phyloP scores from a whole-genome alignment of 2,113 vertebrate genomes.

The Columba livia region DNA sequence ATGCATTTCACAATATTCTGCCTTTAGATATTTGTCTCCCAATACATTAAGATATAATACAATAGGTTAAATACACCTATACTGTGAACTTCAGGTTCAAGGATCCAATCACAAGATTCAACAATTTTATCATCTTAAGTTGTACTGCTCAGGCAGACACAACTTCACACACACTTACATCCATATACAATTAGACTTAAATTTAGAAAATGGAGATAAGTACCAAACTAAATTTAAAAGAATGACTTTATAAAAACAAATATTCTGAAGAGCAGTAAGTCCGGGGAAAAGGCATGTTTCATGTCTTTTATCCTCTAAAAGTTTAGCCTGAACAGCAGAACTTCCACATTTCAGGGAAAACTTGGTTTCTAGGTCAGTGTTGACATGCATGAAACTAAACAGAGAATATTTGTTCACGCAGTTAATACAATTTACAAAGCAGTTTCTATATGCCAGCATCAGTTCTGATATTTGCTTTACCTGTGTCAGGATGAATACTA shows the following conservation, averaged over 20 bases:
- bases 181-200: background rate
- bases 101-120: background rate
- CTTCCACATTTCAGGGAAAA: background rate
- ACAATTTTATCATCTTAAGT: background rate
- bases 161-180: background rate
- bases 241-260: background rate
- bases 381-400: background rate
- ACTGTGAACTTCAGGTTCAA: background rate
- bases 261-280: background rate
- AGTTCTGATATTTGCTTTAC: slow-evolving; percentile 54
- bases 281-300: background rate
- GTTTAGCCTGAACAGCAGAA: background rate
- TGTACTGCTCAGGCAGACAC: background rate
- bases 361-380: background rate
- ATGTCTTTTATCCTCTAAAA: background rate
- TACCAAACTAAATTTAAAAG: background rate
- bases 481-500: slow-evolving; percentile 87
- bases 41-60: background rate
- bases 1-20: background rate
- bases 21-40: background rate
- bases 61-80: background rate
- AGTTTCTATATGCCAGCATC: background rate
- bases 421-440: background rate
- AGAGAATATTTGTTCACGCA: background rate
- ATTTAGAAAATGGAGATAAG: background rate